Base-by-base conservation (phyloP, 2,113 vertebrate genomes). In the Galbula dea region DNA sequence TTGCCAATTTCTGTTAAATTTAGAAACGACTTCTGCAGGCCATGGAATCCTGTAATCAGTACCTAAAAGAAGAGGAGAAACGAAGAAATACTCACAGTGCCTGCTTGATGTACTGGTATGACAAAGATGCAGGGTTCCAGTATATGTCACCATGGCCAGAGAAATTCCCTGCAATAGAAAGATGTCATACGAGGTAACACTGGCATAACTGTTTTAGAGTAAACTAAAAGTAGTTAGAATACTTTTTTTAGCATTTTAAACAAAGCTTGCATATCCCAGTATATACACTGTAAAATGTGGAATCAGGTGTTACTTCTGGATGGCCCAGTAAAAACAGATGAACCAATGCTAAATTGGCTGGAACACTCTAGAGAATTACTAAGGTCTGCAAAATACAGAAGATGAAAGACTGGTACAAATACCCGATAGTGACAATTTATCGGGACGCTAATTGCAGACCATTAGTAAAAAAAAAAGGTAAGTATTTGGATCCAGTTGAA, bases 11-110 rank as follows among this genome's bases (percentile, higher is more conserved):
- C 29, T 94, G 22, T 86, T 15, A 80, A 74, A 75, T 96, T 94
- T 94, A 99, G 99, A 98, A 97, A 91, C 97, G 96, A 78, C 94
- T 99, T 78, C 97, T 99, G 79, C 98, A 98, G 92, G 99, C 99
- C 32, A 99, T 99, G 99, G 98, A 99, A 15, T 85, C 97, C 11
- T 98, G 96, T 95, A 98, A 98, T 78, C 90, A 97, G 36, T 97
- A 96, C 62, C 89, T 99, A 95, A 98, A 97, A 41, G 97, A 97
- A 78, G 98, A 97, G 32, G 99, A 99, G 92, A 98, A 97, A 91
- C 97, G 37, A 83, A 98, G 99, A 94, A 99, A 99, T 94, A 94
- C 97, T 59, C 99, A 99, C 89, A 99, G 98, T 30, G 98, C 98
- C 88, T 99, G 99, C 83, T 95, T 98, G 0, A 97, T 98, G 96